Evolutionary conservation across 2,888 invertebrate genomes (phyloP).

Genomic region (Micoletzkya japonica): DNA sequence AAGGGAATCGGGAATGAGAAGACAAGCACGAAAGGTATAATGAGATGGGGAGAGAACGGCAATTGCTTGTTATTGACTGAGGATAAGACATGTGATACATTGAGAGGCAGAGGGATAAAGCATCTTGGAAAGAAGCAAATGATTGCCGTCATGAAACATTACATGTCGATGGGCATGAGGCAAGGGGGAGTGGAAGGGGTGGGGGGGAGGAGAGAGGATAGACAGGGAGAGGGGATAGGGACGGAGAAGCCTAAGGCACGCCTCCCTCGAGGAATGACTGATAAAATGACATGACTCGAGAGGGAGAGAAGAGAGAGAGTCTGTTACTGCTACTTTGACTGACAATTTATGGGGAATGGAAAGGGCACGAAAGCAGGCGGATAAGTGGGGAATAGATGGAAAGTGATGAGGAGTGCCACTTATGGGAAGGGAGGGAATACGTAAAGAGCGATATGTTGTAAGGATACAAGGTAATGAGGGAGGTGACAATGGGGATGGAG

Average conservation of each 20-base stretch:
- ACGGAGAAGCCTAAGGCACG: neutral
- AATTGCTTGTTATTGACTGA: neutral
- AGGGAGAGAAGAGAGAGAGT: neutral
- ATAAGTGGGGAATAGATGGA: neutral
- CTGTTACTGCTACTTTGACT: neutral
- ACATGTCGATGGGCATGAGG: slow-evolving; percentile 4
- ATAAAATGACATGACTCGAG: slow-evolving; percentile 4
- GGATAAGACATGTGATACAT: neutral
- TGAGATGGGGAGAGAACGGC: neutral
- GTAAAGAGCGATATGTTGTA: neutral
- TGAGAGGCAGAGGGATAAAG: neutral
- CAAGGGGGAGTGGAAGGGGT: neutral
- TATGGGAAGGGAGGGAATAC: slow-evolving; percentile 2
- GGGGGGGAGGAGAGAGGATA: slow-evolving; percentile 8
- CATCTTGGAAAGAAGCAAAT: neutral
- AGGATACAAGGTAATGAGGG: neutral
- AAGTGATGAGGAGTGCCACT: neutral
- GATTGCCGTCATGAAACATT: neutral
- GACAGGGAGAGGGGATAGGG: slow-evolving; percentile 8
- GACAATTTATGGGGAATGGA: neutral
- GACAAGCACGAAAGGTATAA: neutral
- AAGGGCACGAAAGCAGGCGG: slow-evolving; percentile 12
- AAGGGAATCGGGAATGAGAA: neutral
- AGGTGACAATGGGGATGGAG: neutral
- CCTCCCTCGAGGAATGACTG: slow-evolving; percentile 1